These are phyloP conservation scores for Adelosebastes latens DNA, from an alignment of 2,797 vertebrate genomes.

Conservation along the genomic window DNA sequence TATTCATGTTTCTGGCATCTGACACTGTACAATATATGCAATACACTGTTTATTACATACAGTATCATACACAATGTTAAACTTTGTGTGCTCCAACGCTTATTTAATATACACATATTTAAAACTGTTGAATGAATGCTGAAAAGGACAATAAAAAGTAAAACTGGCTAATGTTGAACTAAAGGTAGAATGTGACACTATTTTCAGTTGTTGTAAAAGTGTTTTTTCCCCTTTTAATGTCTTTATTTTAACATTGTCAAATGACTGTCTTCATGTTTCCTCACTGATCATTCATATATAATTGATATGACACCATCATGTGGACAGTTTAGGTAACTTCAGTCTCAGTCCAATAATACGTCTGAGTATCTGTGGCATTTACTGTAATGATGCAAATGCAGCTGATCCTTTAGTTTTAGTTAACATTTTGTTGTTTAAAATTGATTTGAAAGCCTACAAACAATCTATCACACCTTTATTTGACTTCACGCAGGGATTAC, in stretches of 20 bases:
- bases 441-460: conserved; percentile 20
- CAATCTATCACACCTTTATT: conserved; percentile 41
- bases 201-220: background rate
- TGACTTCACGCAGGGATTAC: conserved; percentile 35
- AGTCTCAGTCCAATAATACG: conserved; percentile 6
- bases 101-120: background rate
- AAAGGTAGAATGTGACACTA: background rate
- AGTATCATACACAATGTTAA: background rate
- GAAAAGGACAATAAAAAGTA: background rate
- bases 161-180: background rate
- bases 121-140: background rate
- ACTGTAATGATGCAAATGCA: background rate
- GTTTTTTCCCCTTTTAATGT: background rate
- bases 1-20: background rate
- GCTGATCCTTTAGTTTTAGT: background rate
- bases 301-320: conserved; percentile 68
- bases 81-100: background rate
- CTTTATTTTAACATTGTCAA: background rate
- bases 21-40: background rate
- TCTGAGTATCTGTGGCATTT: background rate
- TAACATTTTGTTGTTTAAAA: background rate
- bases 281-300: conserved; percentile 5
- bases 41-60: background rate
- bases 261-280: background rate
- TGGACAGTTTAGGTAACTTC: conserved; percentile 63